Evolutionary conservation across 2,113 vertebrate species (phyloP).

Genomic region (Azemiops feae): DNA sequence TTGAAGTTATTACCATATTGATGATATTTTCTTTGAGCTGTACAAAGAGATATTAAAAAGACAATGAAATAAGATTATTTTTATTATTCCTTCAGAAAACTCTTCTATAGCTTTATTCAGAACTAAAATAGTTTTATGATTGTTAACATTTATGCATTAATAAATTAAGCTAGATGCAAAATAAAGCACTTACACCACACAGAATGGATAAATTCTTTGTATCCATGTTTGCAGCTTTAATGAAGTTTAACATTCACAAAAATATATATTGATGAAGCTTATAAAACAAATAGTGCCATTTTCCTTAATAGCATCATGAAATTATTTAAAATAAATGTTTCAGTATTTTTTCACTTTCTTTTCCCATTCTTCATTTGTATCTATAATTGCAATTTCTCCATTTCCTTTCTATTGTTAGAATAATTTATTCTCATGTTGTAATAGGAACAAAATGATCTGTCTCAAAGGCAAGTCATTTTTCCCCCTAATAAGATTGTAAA

Average conservation of each 20-base stretch:
- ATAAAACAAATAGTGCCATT: conserved; percentile 38
- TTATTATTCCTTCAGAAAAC: conserved; percentile 24
- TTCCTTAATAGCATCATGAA: conserved; percentile 37
- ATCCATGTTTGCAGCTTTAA: conserved; percentile 6
- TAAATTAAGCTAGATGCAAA: conserved; percentile 40
- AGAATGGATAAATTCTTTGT: neutral
- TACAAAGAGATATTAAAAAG: conserved; percentile 20
- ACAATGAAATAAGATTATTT: conserved; percentile 41
- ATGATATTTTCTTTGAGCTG: conserved; percentile 28
- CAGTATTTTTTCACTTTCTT: conserved; percentile 45
- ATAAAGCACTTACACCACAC: conserved; percentile 26
- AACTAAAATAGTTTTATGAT: neutral
- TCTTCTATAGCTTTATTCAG: conserved; percentile 25
- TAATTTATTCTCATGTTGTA: conserved; percentile 50
- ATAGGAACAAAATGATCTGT: conserved; percentile 38
- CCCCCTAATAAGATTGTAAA: conserved; percentile 37
- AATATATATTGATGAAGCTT: conserved; percentile 35
- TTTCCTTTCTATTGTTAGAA: conserved; percentile 37
- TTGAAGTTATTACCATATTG: conserved; percentile 16
- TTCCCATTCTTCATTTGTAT: conserved; percentile 45
- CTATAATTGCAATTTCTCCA: conserved; percentile 44
- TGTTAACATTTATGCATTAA: conserved; percentile 24
- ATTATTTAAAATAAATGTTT: conserved; percentile 47
- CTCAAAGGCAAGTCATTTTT: conserved; percentile 40
- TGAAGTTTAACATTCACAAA: conserved; percentile 45